phyloP scores from a whole-genome alignment of 2,797 vertebrate genomes.

The Pachyuromys duprasi region DNA sequence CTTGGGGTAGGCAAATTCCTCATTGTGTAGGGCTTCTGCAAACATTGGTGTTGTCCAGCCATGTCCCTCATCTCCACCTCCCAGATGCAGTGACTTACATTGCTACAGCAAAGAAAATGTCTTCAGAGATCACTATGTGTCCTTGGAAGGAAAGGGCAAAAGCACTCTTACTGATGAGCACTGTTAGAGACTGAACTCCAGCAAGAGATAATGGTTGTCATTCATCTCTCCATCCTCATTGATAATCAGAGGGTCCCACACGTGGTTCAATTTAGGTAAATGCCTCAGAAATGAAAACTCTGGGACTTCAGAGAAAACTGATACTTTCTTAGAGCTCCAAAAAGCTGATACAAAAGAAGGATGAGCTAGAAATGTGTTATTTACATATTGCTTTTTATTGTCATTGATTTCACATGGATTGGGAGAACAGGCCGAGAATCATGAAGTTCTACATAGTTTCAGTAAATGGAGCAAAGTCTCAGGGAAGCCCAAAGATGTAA shows the following conservation, averaged over 20 bases:
- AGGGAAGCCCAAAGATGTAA: neutral
- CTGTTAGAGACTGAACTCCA: neutral
- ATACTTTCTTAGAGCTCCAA: neutral
- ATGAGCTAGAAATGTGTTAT: neutral
- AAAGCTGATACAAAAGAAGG: neutral
- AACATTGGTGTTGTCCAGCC: neutral
- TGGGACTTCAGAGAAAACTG: neutral
- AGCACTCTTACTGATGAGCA: neutral
- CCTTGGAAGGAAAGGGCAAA: neutral
- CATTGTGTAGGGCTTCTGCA: neutral
- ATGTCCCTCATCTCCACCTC: neutral
- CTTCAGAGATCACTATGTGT: neutral
- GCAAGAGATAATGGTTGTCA: neutral
- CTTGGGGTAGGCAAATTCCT: neutral
- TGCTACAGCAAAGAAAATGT: neutral
- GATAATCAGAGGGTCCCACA: neutral
- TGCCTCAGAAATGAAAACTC: neutral
- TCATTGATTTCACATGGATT: neutral
- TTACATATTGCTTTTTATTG: neutral
- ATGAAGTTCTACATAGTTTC: neutral
- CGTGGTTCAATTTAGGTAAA: neutral
- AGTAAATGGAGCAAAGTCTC: constrained; percentile 6
- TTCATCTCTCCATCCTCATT: neutral
- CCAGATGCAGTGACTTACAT: neutral
- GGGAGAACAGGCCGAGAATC: neutral